phyloP scores from a whole-genome alignment of 2,797 vertebrate species.

The Phoeniculus purpureus region DNA sequence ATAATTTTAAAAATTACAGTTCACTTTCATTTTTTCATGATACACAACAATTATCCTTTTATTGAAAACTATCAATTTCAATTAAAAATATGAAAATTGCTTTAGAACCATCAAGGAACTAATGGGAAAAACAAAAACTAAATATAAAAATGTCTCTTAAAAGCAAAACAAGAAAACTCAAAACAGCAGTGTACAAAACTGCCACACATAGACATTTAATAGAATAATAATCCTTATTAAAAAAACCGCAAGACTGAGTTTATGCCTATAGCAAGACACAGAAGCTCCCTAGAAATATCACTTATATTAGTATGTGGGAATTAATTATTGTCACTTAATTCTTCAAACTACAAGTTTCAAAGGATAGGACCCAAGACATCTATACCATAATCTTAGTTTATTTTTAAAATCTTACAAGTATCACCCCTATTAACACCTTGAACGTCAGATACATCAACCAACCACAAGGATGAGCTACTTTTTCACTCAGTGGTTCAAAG shows the following conservation, averaged over 20 bases:
- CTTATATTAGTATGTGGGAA: background rate
- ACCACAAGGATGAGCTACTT: background rate
- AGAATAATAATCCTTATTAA: background rate
- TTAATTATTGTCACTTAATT: background rate
- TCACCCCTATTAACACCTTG: background rate
- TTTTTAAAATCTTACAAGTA: background rate
- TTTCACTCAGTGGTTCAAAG: background rate
- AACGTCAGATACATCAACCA: background rate
- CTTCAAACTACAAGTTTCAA: background rate
- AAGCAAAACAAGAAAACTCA: background rate
- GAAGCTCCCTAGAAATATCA: background rate
- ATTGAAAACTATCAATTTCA: background rate
- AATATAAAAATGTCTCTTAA: background rate
- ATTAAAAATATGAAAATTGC: background rate
- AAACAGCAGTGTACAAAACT: background rate
- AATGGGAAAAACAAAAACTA: background rate
- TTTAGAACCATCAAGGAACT: background rate
- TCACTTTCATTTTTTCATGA: background rate
- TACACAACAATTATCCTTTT: background rate
- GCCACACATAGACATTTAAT: background rate
- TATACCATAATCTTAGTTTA: background rate
- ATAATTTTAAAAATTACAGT: background rate
- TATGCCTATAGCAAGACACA: background rate
- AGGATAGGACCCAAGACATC: background rate
- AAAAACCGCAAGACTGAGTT: background rate